Conservation (phyloP, 2,113 vertebrate species). For the Larimichthys polyactis region DNA sequence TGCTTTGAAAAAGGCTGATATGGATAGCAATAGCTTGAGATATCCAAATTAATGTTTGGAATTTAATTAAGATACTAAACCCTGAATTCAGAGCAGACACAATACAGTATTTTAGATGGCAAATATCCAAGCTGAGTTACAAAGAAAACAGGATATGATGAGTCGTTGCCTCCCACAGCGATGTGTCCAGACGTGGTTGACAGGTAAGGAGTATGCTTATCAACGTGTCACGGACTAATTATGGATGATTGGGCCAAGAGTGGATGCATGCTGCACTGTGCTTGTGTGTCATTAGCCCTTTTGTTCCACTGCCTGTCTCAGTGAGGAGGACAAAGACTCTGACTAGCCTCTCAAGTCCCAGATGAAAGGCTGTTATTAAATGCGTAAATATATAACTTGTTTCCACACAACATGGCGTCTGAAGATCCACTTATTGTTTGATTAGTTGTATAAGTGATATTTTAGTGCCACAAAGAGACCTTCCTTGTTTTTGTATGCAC, state of each 20-base stretch:
- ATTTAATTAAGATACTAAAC: no score
- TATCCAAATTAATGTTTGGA: no score
- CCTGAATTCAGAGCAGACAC: not conserved
- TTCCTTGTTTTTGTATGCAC: not conserved
- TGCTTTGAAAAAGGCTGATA: not conserved
- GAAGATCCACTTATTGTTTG: not conserved
- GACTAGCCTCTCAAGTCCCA: not conserved
- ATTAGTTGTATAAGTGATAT: not conserved
- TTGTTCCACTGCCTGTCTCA: slow-evolving; percentile 37
- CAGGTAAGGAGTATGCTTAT: slow-evolving; percentile 14
- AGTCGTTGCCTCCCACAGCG: not conserved
- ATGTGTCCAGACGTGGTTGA: slow-evolving; percentile 14
- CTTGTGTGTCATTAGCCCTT: slow-evolving; percentile 36
- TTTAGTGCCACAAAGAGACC: not conserved
- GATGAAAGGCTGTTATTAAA: slow-evolving; percentile 42
- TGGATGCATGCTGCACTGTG: slow-evolving; percentile 26
- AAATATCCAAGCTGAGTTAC: not conserved
- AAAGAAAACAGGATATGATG: slow-evolving; percentile 14
- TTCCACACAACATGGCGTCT: not conserved
- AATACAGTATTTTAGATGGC: not conserved
- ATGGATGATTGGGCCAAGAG: slow-evolving; percentile 24
- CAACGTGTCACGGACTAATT: slow-evolving; percentile 49
- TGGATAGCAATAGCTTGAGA: not conserved
- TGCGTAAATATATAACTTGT: slow-evolving; percentile 6
- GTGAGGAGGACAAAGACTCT: slow-evolving; percentile 28